Conservation (phyloP, 2,888 invertebrate genomes). For the Ditylenchus weischeri region DNA sequence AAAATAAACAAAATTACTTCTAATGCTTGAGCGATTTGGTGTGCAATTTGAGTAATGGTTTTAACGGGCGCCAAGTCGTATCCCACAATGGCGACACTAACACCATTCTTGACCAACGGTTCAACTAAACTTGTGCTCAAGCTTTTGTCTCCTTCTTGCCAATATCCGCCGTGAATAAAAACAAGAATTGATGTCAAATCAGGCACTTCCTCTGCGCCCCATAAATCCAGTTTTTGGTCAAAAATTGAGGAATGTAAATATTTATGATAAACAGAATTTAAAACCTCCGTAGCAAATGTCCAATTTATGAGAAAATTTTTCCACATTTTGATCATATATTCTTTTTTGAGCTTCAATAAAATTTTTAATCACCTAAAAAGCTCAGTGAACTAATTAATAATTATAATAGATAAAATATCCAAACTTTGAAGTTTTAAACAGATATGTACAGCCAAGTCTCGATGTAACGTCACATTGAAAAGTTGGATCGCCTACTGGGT, state of each 20-base stretch:
- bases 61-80: constrained; percentile 19
- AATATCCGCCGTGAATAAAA: constrained; percentile 21
- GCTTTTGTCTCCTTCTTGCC: constrained; percentile 19
- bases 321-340: background rate
- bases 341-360: constrained; percentile 7
- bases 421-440: too few relatives aligned
- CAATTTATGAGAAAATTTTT: background rate
- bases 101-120: constrained; percentile 9
- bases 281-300: constrained; percentile 9
- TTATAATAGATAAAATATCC: too few relatives aligned
- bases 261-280: too few relatives aligned
- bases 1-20: too few relatives aligned
- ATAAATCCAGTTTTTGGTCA: constrained; percentile 17
- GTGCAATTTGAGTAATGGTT: constrained; percentile 5
- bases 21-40: constrained; percentile 10
- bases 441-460: too few relatives aligned
- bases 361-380: constrained; percentile 13
- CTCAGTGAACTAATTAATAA: background rate
- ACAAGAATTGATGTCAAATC: constrained; percentile 7
- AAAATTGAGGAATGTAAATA: background rate
- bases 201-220: constrained; percentile 6
- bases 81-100: constrained; percentile 19
- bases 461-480: too few relatives aligned
- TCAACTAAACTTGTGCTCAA: constrained; percentile 13
- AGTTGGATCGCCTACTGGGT: too few relatives aligned